These are phyloP conservation scores for Trididemnum clinides DNA, from an alignment of 23 tunicate species.

Conservation along the genomic window DNA sequence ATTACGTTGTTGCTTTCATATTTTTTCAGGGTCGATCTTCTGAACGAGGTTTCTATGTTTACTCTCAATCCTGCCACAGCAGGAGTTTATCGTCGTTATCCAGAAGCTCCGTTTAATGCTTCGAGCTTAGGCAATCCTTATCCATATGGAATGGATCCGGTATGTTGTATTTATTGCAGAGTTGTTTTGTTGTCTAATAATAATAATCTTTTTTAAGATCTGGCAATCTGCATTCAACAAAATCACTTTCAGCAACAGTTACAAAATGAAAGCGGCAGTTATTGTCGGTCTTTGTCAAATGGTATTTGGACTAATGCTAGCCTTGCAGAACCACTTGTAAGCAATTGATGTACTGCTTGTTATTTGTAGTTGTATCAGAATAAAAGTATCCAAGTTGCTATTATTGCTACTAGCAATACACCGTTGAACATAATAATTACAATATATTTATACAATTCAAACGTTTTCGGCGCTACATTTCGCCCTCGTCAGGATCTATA, in stretches of 20 bases:
- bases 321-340: constrained; percentile 69
- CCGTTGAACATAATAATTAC: no score
- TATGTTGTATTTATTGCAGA: neutral
- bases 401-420: no score
- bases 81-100: constrained; percentile 71
- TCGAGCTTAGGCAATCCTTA: constrained; percentile 62
- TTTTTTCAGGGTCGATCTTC: neutral
- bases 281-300: constrained; percentile 85
- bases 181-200: neutral
- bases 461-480: no score
- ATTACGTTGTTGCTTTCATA: no score
- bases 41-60: neutral
- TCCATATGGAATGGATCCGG: constrained; percentile 97
- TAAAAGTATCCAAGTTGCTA: no score
- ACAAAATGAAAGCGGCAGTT: constrained; percentile 96
- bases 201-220: constrained; percentile 35
- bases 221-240: constrained; percentile 97
- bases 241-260: constrained; percentile 83
- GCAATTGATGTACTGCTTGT: no score
- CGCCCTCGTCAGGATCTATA: no score
- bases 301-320: constrained; percentile 85
- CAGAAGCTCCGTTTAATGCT: constrained; percentile 5
- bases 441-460: no score
- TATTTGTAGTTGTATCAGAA: no score
- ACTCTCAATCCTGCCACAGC: constrained; percentile 26